Evolutionary conservation across 2,888 invertebrate genomes (phyloP), one percentile per base, ranked within the genome.

Genomic region (Mesopsocus fuscifrons): DNA sequence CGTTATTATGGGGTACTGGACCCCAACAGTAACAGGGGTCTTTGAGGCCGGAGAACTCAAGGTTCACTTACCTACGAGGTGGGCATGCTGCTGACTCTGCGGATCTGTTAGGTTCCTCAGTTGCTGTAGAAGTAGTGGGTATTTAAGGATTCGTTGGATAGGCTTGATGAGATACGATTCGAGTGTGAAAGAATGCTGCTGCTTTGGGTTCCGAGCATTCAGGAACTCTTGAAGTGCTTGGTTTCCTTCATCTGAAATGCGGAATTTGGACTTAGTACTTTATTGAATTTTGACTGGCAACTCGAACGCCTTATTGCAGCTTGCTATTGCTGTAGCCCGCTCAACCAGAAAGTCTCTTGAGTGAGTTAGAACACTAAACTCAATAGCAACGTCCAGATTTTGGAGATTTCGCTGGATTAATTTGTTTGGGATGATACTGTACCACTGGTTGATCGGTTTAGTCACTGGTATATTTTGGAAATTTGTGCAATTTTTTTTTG

Each of bases 141-240:
- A 97, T 65, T 95, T 94, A 51, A 95, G 75, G 67, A 95, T 94
- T 66, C 95, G 75, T 65, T 97, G 97, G 61, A 95, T 95, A 47
- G 95, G 95, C 66, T 95, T 95, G 61, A 95, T 97, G 64, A 97
- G 74, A 71, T 92, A 95, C 42, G 94, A 95, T 65, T 95, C 94
- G 60, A 97, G 68, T 20, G 94, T 94, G 54, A 87, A 87, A 48
- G 92, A 92, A 65, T 95, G 94, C 65, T 95, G 92, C 62, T 91
- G 91, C 58, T 87, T 82, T 46, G 92, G 92, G 71, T 95, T 95
- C 60, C 92, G 74, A 46, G 91, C 82, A 48, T 81, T 76, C 56
- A 95, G 73, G 65, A 95, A 94, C 69, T 92, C 89, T 69, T 91
- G 89, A 59, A 95, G 71, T 49, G 85, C 87, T 64, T 89, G 88